Percentiles rank a stretch among this genome's conserved stretches.
Evolutionary conservation across 2,113 vertebrate genomes (phyloP).

Genomic region (Paralichthys olivaceus): DNA sequence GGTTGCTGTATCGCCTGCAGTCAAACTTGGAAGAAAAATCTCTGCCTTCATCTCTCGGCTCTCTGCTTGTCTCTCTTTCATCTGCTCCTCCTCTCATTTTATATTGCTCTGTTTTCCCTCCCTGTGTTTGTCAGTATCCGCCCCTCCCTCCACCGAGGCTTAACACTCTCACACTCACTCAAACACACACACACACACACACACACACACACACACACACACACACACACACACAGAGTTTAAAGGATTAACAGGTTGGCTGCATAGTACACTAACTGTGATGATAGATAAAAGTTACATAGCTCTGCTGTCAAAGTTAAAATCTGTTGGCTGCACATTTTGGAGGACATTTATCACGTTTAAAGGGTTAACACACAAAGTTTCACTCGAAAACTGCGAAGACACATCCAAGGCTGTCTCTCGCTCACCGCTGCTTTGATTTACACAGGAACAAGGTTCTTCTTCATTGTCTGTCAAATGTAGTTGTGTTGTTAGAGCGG

Average conservation of each 20-base stretch:
- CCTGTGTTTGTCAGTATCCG: slow-evolving; percentile 81
- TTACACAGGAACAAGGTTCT: neutral
- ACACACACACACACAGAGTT: neutral
- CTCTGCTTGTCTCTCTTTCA: slow-evolving; percentile 29
- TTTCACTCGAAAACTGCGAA: no score
- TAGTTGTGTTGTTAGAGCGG: no score
- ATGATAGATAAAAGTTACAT: neutral
- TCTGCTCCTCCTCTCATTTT: slow-evolving; percentile 15
- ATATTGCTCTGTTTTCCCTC: slow-evolving; percentile 38
- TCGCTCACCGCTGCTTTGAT: no score
- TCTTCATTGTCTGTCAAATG: neutral
- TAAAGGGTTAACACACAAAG: neutral
- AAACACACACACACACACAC: no score
- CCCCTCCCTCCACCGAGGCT: slow-evolving; percentile 77
- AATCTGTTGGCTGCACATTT: neutral
- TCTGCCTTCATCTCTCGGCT: slow-evolving; percentile 47
- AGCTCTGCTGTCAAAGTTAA: neutral
- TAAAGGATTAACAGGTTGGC: no score
- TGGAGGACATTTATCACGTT: neutral
- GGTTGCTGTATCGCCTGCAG: slow-evolving; percentile 88
- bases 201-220: no score
- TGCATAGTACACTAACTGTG: neutral
- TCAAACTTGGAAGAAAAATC: slow-evolving; percentile 76
- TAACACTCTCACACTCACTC: neutral
- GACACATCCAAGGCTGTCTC: no score